phyloP scores from a whole-genome alignment of 2,888 invertebrate genomes.

The Blera fallax region DNA sequence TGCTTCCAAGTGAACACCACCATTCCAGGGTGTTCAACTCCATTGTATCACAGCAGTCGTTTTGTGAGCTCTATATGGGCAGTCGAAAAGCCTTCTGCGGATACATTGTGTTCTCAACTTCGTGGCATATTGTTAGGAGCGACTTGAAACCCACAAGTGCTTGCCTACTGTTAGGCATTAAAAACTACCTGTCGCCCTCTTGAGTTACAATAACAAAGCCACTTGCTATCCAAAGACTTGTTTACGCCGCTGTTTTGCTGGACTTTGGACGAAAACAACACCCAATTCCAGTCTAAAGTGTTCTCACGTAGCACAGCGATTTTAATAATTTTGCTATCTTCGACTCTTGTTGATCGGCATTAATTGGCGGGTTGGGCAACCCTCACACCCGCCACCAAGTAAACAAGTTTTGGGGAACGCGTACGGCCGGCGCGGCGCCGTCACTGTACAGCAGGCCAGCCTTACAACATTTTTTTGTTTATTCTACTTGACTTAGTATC shows the following conservation, averaged over 20 bases:
- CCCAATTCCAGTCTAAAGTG: constrained; percentile 2
- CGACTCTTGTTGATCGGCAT: not conserved
- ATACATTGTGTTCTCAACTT: not conserved
- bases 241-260: not conserved
- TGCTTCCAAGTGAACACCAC: too few relatives aligned
- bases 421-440: not conserved
- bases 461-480: not conserved
- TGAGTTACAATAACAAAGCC: not conserved
- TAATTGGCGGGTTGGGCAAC: not conserved
- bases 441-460: not conserved
- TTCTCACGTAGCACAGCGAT: not conserved
- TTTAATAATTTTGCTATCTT: not conserved
- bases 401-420: not conserved
- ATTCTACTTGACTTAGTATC: not conserved
- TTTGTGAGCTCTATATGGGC: too few relatives aligned
- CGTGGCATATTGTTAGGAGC: not conserved
- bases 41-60: too few relatives aligned
- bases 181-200: not conserved
- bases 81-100: too few relatives aligned
- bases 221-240: not conserved
- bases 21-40: too few relatives aligned
- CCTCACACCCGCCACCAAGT: not conserved
- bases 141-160: not conserved
- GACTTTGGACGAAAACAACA: constrained; percentile 49
- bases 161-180: not conserved